Evolutionary conservation across 2,797 vertebrate species (phyloP), one percentile per base, ranked within the genome.

Genomic region (Dromococcyx pavoninus): DNA sequence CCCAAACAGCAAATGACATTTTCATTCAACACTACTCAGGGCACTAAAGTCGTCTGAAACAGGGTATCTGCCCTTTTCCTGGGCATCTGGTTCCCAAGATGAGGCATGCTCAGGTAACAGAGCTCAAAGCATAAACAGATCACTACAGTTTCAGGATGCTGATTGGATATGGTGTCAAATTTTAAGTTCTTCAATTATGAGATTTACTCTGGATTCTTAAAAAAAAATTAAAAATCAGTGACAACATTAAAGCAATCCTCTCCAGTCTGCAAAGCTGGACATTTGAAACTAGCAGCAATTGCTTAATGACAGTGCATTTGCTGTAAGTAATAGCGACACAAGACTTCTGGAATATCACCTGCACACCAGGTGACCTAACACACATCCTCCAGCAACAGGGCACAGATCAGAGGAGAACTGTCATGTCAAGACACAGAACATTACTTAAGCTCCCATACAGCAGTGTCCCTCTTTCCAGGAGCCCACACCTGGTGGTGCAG

Each of bases 301-400:
- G 41, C 17, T 56, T 46, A 11, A 3, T 35, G 23, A 44, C 67
- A 13, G 5, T 2, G 18, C 2, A 0, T 50, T 30, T 67, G 18
- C 33, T 60, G 32, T 51, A 51, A 87, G 22, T 1, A 5, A 60
- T 21, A 67, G 2, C 32, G 28, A 25, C 8, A 1, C 19, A 35
- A 18, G 35, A 32, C n/a, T n/a, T 22, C 9, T 28, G 54, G 64
- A 79, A 44, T 3, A n/a, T 0, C 44, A 27, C 16, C 81, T 39
- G 67, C 53, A 44, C 37, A 21, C 1, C 0, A 0, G 24, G 33
- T 44, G 43, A 12, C 14, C 13, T 25, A 39, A 66, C 27, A 17
- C 23, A 44, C 15, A 17, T 28, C 61, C n/a, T 58, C 28, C 23
- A 64, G 11, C 10, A 18, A 4, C 22, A 75, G 54, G 32, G 48